Base-by-base conservation (phyloP, 23 tunicate genomes). In the Halocynthia aurantium region DNA sequence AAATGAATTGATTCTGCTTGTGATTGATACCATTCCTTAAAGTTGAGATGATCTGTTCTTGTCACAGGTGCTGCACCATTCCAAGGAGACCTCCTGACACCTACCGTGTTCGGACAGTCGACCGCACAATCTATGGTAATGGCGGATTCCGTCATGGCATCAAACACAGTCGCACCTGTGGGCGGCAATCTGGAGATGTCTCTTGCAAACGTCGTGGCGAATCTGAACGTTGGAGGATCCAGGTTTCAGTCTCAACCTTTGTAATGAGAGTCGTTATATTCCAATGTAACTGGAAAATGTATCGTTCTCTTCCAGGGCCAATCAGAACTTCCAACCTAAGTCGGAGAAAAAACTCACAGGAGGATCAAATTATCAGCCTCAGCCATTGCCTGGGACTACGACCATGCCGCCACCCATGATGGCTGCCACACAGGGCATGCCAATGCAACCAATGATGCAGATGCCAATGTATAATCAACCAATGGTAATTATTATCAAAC, bases 331-430 rank as follows among this genome's bases (percentile, higher is more conserved):
- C 61, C 81, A 87, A 62, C 93, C 93, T 8, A 82, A 76, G 67
- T 55, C 65, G 49, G 93, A 87, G 74, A 87, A 70, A 76, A 87
- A 77, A 57, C 58, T 87, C 8, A 87, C 93, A 12, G 93, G 93
- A 2, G 93, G 93, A 10, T 71, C 40, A 10, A 82, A 82, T 70
- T 87, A 55, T 62, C 75, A 70, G 13, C 86, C 93, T n/a, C 15
- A 69, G n/a, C 53, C 71, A 6, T 77, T 76, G 6, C 64, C 52
- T 55, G 57, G 80, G 10, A 61, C 78, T 40, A 87, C 93, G 8
- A 44, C 57, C 49, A 62, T 55, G 62, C 71, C 83, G 52, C 62
- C 31, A 11, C 77, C 83, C 0, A 82, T 82, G 81, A 51, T 20
- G 54, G 62, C 74, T 40, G 83, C 64, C 61, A 10, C 64, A 11